Percentiles rank a stretch among this genome's conserved stretches.
Evolutionary conservation across 2,113 vertebrate genomes (phyloP).

Genomic region (Picathartes gymnocephalus): DNA sequence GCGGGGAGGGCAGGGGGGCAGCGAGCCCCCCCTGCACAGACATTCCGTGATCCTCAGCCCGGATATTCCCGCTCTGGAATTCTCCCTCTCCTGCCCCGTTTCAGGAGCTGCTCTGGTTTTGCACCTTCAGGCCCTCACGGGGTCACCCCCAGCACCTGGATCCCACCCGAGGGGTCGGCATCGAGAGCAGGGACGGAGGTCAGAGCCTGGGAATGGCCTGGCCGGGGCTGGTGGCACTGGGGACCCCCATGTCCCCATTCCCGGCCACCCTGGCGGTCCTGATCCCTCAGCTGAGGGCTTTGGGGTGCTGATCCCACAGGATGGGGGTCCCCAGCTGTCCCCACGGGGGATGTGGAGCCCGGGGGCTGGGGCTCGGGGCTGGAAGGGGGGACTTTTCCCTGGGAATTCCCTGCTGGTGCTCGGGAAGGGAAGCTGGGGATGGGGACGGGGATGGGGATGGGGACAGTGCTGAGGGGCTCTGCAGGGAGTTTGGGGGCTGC

Average conservation of each 20-base stretch:
- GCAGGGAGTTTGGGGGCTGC: too few relatives aligned
- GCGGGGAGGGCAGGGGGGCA: fast-evolving
- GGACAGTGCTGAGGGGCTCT: too few relatives aligned
- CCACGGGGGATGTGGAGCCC: fast-evolving
- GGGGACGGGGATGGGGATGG: too few relatives aligned
- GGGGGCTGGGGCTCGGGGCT: background rate
- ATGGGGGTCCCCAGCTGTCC: background rate
- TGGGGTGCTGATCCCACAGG: background rate
- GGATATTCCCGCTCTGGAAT: background rate
- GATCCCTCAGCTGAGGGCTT: fast-evolving
- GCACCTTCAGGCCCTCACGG: fast-evolving
- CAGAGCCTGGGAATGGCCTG: fast-evolving
- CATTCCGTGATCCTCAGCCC: fast-evolving
- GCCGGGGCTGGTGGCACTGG: fast-evolving
- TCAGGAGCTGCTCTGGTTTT: background rate
- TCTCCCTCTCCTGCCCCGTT: too few relatives aligned
- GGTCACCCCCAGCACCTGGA: background rate
- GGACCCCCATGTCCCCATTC: background rate
- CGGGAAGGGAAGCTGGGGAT: background rate
- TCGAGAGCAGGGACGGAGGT: background rate
- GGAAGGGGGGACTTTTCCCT: background rate
- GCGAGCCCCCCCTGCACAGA: fast-evolving
- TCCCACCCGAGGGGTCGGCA: background rate
- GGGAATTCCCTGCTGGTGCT: too few relatives aligned
- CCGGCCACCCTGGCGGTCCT: fast-evolving